Base-by-base conservation (phyloP, 64 coral and sea anemone genomes). In the Pachyseris speciosa region DNA sequence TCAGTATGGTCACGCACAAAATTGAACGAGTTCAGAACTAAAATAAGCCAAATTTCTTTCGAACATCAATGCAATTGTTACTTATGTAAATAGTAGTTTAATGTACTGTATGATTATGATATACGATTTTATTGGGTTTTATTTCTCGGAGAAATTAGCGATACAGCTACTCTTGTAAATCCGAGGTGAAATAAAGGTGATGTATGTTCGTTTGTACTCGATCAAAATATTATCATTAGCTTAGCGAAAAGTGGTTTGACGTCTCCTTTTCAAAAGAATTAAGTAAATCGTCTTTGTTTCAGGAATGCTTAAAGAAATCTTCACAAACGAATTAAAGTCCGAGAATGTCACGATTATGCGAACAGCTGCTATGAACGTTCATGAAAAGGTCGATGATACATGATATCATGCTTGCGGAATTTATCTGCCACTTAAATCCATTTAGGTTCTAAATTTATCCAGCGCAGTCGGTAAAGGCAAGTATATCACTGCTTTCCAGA, bases 201-300 rank as follows among this genome's bases (percentile, higher is more conserved):
- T n/a, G n/a, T n/a, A n/a, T n/a, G n/a, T n/a, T n/a, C n/a, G n/a
- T n/a, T 27, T 7, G 4, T 58, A 25, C 27, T 61, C 58, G 17
- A 20, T 61, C 3, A 61, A 61, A 61, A 16, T 61, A 61, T 61
- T 61, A 0, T 3, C 58, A 25, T 27, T 2, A 24, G 20, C n/a
- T n/a, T n/a, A n/a, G n/a, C n/a, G n/a, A n/a, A n/a, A n/a, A n/a
- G n/a, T n/a, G n/a, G n/a, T 24, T 25, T 61, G 1, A 61, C 22
- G 58, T 27, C 58, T 37, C 68, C 2, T 72, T 39, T 17, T 39
- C 8, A 72, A 40, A 13, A 29, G 65, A n/a, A 72, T 72, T 40
- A 72, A 22, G 37, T 36, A 72, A 72, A 72, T 72, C 68, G 5
- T 72, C 36, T 72, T 72, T 72, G 68, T 37, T 40, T 32, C 29